Conservation (phyloP, 2,888 invertebrate genomes). For the Diploptera punctata region DNA sequence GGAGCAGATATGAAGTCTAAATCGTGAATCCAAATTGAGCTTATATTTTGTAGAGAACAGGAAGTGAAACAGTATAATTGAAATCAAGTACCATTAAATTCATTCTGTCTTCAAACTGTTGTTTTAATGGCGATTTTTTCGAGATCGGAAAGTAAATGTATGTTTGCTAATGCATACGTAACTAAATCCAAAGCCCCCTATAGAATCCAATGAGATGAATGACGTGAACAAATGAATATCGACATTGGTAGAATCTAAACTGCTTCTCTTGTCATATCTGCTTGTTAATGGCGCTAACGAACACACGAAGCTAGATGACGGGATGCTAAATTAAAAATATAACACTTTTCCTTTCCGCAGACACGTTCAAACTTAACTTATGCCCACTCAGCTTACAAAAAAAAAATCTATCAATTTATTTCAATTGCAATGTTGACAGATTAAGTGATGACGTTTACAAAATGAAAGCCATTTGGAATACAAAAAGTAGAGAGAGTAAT, state of each 20-base stretch:
- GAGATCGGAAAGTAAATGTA: too few species aligned
- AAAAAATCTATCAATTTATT: constrained; percentile 19
- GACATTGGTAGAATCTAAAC: background rate
- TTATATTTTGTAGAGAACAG: too few species aligned
- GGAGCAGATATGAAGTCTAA: too few species aligned
- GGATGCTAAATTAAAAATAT: constrained; percentile 4
- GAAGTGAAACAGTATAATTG: too few species aligned
- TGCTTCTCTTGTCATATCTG: background rate
- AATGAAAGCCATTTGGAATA: background rate
- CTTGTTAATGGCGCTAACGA: background rate
- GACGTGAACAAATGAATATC: constrained; percentile 34
- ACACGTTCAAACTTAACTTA: constrained; percentile 6
- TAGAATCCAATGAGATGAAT: constrained; percentile 18
- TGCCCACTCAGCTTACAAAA: constrained; percentile 9
- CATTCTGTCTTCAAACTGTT: background rate
- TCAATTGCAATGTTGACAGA: background rate
- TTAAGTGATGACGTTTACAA: background rate
- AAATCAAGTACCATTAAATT: too few species aligned
- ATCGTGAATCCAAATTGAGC: too few species aligned
- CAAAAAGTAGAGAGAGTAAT: background rate
- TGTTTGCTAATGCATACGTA: constrained; percentile 1
- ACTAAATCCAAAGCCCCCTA: background rate
- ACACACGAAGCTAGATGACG: background rate
- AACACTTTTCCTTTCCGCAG: constrained; percentile 12
- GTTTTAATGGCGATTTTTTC: background rate